A percentile compares a stretch with the other conserved stretches of the same genome.
Evolutionary conservation across 2,113 vertebrate genomes (phyloP).

Genomic region (Heterocephalus glaber): DNA sequence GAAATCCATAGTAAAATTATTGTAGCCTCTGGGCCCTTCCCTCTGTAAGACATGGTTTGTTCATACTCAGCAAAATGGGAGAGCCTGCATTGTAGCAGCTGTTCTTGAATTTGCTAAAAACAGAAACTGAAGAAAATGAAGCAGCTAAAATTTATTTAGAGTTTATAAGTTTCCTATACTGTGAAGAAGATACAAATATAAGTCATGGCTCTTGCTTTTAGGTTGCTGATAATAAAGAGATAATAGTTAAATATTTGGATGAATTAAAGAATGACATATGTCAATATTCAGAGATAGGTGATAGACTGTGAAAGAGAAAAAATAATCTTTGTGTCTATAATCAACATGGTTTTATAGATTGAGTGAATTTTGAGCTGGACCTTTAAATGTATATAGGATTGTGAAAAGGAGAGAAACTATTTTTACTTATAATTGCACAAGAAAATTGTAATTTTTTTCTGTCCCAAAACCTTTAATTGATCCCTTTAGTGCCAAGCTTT

Average conservation of each 20-base stretch:
- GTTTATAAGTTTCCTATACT: conserved; percentile 11
- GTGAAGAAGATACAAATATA: conserved; percentile 32
- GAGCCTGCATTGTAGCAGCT: background rate
- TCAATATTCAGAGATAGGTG: conserved; percentile 21
- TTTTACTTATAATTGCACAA: conserved; percentile 37
- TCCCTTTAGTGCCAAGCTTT: background rate
- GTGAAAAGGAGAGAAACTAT: background rate
- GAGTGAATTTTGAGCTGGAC: conserved; percentile 16
- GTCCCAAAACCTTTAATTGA: background rate
- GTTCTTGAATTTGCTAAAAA: conserved; percentile 45
- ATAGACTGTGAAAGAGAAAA: background rate
- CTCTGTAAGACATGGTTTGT: background rate
- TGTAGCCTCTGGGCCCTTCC: background rate
- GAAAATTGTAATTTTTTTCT: conserved; percentile 35
- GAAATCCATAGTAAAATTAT: conserved; percentile 7
- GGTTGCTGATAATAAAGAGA: conserved; percentile 52
- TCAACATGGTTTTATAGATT: background rate
- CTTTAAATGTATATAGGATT: conserved; percentile 1
- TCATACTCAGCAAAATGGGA: background rate
- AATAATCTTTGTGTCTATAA: background rate
- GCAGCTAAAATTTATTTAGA: background rate
- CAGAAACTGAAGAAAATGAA: conserved; percentile 1
- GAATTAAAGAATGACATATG: conserved; percentile 51
- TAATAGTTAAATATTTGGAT: conserved; percentile 32
- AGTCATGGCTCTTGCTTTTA: background rate